Base-by-base conservation (phyloP, 2,888 invertebrate genomes). In the Auanema sp. region DNA sequence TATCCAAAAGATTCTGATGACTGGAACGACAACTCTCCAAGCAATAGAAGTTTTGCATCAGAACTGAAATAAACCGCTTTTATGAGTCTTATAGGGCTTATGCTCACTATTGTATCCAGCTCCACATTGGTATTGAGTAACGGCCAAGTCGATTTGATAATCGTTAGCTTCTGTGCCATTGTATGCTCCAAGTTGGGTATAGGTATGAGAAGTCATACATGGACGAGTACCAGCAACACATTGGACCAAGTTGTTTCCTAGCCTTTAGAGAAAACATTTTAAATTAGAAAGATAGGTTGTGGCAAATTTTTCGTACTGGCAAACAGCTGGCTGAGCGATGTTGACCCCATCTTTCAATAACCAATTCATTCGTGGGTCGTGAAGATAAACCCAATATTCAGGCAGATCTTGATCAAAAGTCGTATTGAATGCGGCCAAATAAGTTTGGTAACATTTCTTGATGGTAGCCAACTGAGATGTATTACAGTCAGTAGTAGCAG, bases 101-200 rank as follows among this genome's bases (percentile, higher is more conserved):
- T 16, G 56, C 62, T 68, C 42, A 70, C 69, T 64, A 57, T 69
- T 66, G 25, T 72, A 72, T 56, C 70, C 72, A 40, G 60, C 61
- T 49, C 66, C 66, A 56, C 72, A 72, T 53, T 70, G 69, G 41
- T 70, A 72, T 5, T 62, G 41, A 1, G 72, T 66, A 16, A 72
- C 68, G n/a, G 70, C 72, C 55, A 70, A 50, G 42, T 72, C 72
- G 23, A 72, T 68, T 68, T 68, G 70, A 40, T 70, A 72, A 52
- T 72, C 72, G 42, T 50, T 58, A 14, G 69, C 69, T 25, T 72
- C 65, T 33, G 72, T 70, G 55, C 63, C 33, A 42, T 72, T 72
- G 52, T 64, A 62, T 12, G 65, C 69, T 40, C 66, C 66, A 58
- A 72, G 58, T 18, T 66, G 55, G 33, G 66, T 42, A 57, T 66